Conservation (phyloP, 2,797 vertebrate genomes). For the Ptychobarbus kaznakovi region DNA sequence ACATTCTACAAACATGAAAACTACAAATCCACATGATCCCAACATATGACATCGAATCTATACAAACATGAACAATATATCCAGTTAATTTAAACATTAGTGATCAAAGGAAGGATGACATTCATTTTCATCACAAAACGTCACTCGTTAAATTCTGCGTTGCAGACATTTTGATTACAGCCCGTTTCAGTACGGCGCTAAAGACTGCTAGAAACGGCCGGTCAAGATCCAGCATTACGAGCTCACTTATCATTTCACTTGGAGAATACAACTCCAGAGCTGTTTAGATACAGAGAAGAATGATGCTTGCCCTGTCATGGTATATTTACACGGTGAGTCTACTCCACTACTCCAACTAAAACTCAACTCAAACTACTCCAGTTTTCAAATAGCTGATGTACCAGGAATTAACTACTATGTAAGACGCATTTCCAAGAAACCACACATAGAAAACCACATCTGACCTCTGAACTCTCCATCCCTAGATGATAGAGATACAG, state of each 20-base stretch:
- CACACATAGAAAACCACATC: background rate
- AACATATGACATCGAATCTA: slow-evolving; percentile 58
- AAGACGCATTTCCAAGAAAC: background rate
- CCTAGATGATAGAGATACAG: background rate
- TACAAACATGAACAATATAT: slow-evolving; percentile 55
- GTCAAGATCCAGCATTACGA: slow-evolving; percentile 23
- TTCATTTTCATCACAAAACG: slow-evolving; percentile 29
- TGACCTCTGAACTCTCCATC: background rate
- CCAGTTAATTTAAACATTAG: slow-evolving; percentile 64
- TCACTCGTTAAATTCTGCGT: background rate
- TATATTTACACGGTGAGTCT: slow-evolving; percentile 10
- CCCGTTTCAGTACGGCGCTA: background rate
- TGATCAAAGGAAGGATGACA: slow-evolving; percentile 30
- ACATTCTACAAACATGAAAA: slow-evolving; percentile 71
- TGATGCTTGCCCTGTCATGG: background rate
- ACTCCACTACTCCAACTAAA: too few relatives aligned
- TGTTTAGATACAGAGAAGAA: background rate
- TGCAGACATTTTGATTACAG: slow-evolving; percentile 22
- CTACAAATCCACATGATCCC: slow-evolving; percentile 68
- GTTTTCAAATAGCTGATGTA: slow-evolving; percentile 28
- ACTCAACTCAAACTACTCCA: too few relatives aligned
- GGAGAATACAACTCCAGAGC: slow-evolving; percentile 23
- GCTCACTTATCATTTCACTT: slow-evolving; percentile 38
- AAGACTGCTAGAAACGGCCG: background rate
- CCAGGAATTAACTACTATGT: background rate